phyloP scores from a whole-genome alignment of 2,888 invertebrate genomes.

The Heteropelma amictum region DNA sequence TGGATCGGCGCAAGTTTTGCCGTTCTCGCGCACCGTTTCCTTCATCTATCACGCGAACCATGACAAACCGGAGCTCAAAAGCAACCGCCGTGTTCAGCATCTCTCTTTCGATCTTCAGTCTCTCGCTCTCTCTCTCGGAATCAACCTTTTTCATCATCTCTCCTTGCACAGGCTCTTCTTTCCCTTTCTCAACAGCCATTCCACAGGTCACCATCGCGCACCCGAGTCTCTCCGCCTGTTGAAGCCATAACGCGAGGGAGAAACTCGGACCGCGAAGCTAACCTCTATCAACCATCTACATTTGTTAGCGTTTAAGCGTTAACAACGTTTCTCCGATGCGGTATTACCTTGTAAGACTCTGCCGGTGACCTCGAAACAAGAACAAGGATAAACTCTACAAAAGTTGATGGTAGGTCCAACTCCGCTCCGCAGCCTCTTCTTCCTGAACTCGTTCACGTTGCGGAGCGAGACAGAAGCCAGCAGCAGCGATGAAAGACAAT shows the following conservation, averaged over 20 bases:
- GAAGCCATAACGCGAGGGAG: conserved; percentile 1
- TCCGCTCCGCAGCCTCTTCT: conserved; percentile 26
- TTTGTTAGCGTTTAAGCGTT: conserved; percentile 77
- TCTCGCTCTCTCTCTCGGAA: not conserved
- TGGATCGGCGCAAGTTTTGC: conserved; percentile 62
- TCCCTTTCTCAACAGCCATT: not conserved
- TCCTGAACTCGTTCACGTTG: conserved; percentile 38
- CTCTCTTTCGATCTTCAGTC: conserved; percentile 1
- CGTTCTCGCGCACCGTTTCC: conserved; percentile 61
- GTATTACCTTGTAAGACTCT: conserved; percentile 39
- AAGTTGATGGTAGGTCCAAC: too few species aligned
- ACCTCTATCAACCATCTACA: conserved; percentile 67
- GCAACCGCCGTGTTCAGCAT: conserved; percentile 70
- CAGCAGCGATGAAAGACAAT: conserved; percentile 8
- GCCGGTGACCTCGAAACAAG: conserved; percentile 62
- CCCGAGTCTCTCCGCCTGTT: conserved; percentile 71
- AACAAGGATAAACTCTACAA: conserved; percentile 55
- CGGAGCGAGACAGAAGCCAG: not conserved
- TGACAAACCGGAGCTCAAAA: conserved; percentile 77
- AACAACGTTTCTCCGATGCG: conserved; percentile 72
- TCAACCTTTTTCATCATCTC: not conserved
- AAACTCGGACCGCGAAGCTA: conserved; percentile 43
- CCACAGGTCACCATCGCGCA: conserved; percentile 56
- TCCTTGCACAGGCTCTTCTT: conserved; percentile 55
- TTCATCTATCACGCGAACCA: conserved; percentile 77